Percentiles rank a stretch among this genome's conserved stretches.
Evolutionary conservation across 2,888 invertebrate genomes (phyloP).

Genomic region (Limnephilus auricula): DNA sequence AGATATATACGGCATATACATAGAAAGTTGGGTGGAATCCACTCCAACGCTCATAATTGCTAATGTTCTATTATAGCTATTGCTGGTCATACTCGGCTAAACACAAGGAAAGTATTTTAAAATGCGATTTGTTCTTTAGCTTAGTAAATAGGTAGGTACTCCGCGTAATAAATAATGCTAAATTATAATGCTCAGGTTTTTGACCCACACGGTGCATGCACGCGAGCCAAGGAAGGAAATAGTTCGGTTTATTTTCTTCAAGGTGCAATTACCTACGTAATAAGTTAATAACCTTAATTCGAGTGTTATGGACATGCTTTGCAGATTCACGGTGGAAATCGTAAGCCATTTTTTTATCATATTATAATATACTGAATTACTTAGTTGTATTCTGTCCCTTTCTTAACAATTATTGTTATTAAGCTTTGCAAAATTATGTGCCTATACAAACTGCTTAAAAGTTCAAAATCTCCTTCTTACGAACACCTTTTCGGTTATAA

Average conservation of each 20-base stretch:
- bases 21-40: background rate
- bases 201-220: background rate
- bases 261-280: background rate
- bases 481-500: too few species aligned
- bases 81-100: background rate
- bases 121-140: background rate
- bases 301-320: background rate
- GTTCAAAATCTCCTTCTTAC: too few species aligned
- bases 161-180: background rate
- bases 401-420: background rate
- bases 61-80: background rate
- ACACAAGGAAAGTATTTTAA: background rate
- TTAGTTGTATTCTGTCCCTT: background rate
- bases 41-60: background rate
- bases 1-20: background rate
- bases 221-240: constrained; percentile 2
- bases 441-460: too few species aligned
- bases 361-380: background rate
- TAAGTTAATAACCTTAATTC: background rate
- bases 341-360: background rate
- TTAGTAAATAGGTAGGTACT: too few species aligned
- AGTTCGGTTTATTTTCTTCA: background rate
- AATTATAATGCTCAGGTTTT: background rate
- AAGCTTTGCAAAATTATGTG: too few species aligned
- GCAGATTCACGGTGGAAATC: background rate